Percentiles rank a stretch among this genome's conserved stretches.
phyloP scores from a whole-genome alignment of 1,140 invertebrate species.

The Ceratosolen solmsi region DNA sequence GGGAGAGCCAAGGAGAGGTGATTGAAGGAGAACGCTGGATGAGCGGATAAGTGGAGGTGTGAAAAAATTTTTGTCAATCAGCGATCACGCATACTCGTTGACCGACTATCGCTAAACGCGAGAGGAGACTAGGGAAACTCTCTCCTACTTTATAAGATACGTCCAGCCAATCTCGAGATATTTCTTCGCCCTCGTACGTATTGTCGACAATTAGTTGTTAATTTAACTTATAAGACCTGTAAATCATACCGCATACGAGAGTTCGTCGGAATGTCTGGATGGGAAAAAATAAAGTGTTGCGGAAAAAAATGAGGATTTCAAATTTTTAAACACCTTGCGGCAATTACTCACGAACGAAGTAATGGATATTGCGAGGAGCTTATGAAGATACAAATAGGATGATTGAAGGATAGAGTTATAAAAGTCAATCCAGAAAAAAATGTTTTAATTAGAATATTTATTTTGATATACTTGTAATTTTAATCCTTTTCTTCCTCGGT shows the following conservation, averaged over 20 bases:
- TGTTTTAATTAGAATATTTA: not conserved
- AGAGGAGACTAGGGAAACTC: not conserved
- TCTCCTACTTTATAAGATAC: not conserved
- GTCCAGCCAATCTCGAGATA: not conserved
- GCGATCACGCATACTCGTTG: constrained; percentile 27
- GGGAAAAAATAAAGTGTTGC: not conserved
- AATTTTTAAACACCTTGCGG: not conserved
- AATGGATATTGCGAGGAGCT: not conserved
- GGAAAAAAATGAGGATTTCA: not conserved
- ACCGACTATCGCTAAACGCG: not conserved
- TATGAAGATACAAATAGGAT: constrained; percentile 7
- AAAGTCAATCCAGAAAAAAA: not conserved
- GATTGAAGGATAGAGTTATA: not conserved
- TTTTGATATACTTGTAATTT: not conserved
- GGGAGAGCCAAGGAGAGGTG: not conserved
- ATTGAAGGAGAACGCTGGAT: not conserved
- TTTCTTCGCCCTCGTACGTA: not conserved
- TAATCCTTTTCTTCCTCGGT: not conserved
- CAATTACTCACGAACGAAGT: not conserved
- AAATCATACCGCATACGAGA: not conserved
- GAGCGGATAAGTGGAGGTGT: constrained; percentile 42
- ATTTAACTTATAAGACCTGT: constrained; percentile 1
- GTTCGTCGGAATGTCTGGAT: not conserved
- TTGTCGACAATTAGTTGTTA: constrained; percentile 32
- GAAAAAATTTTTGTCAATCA: constrained; percentile 49